A percentile compares a stretch with the other conserved stretches of the same genome.
phyloP scores from a whole-genome alignment of 2,888 invertebrate species.

The Dione juno region DNA sequence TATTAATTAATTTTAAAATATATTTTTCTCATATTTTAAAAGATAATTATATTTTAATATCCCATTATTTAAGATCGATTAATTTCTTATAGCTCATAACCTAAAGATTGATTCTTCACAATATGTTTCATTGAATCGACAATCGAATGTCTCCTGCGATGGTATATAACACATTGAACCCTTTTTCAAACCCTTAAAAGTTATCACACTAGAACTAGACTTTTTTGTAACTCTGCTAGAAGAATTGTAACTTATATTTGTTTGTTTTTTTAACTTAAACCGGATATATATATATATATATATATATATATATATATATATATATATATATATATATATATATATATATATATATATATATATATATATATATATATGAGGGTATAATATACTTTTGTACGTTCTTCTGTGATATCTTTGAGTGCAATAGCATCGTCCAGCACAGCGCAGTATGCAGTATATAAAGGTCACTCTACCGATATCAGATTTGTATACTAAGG shows the following conservation, averaged over 20 bases:
- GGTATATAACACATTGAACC: conserved; percentile 29
- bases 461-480: conserved; percentile 53
- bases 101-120: conserved; percentile 27
- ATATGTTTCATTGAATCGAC: conserved; percentile 29
- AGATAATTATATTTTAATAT: conserved; percentile 16
- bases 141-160: conserved; percentile 34
- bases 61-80: background rate
- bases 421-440: conserved; percentile 37
- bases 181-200: conserved; percentile 31
- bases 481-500: conserved; percentile 76
- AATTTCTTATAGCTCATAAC: conserved; percentile 25
- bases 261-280: background rate
- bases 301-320: background rate
- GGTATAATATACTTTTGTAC: conserved; percentile 7
- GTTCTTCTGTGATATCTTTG: conserved; percentile 35
- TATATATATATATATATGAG: background rate
- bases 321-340: background rate
- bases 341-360: too few relatives aligned
- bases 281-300: background rate
- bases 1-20: background rate
- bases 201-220: conserved; percentile 35
- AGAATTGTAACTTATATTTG: background rate
- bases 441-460: conserved; percentile 36
- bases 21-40: conserved; percentile 13
- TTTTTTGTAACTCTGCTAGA: background rate